Evolutionary conservation across 2,113 vertebrate genomes (phyloP), one percentile per base, ranked within the genome.

Genomic region (Oxyruncus cristatus): DNA sequence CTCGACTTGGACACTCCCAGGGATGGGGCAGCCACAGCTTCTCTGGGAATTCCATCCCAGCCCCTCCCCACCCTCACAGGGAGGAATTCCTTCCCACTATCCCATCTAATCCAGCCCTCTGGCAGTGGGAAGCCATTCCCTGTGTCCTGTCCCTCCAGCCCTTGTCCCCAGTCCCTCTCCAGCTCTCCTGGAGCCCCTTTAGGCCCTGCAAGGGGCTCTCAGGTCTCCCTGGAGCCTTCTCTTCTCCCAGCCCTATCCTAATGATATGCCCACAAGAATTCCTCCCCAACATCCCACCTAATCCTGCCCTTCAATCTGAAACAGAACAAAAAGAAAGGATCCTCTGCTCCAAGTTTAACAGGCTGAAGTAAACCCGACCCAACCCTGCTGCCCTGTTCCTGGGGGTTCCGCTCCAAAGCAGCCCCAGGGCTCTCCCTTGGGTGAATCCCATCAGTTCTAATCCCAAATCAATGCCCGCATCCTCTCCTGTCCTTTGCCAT

Each of bases 401-500:
- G 26, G 77, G 2, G 9, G 32, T 50, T 46, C 33, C 23, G 6
- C 75, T 75, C 63, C 14, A 47, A 50, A 30, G 62, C 35, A 37
- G 17, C 39, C 11, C 7, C 58, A 32, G 44, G 66, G 61, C 59
- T 53, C 67, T 33, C 49, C 3, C 39, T n/a, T 19, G 59, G 47
- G 30, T 52, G 42, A 50, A 42, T 28, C n/a, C 46, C 27, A 21
- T 12, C 2, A 27, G 12, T 19, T 44, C 7, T 1, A 16, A 71
- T 4, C 62, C 59, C 77, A 89, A 30, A 81, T 12, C 46, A 26
- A 16, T 19, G 35, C n/a, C 50, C 53, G 5, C 22, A 16, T 8
- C 52, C 0, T 0, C 42, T 24, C 2, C 56, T 2, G 9, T 3
- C 55, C 50, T 26, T 81, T 39, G 65, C 65, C 53, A 20, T 7